These are phyloP conservation scores for Furcula furcula DNA, from an alignment of 2,888 invertebrate species.

Conservation along the genomic window DNA sequence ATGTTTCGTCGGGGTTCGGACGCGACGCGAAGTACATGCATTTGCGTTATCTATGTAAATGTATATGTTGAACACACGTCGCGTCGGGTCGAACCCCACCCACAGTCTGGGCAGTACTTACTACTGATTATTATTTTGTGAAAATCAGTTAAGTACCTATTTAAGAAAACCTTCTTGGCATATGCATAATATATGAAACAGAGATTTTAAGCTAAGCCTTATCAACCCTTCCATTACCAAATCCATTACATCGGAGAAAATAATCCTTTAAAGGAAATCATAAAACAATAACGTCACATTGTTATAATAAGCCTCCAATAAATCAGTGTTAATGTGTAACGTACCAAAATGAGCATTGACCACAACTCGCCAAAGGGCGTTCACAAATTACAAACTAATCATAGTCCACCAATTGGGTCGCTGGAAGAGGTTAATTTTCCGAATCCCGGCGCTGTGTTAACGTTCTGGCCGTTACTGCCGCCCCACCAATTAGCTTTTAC, in stretches of 20 bases:
- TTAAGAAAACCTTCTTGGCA: background rate
- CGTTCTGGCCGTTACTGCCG: conserved; percentile 56
- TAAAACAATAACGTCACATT: conserved; percentile 1
- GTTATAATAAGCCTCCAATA: background rate
- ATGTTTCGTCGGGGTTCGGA: too few relatives aligned
- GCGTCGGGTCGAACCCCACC: too few relatives aligned
- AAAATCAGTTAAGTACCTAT: too few relatives aligned
- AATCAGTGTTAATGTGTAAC: conserved; percentile 21
- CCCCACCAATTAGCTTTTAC: conserved; percentile 77
- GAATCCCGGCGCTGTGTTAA: conserved; percentile 62
- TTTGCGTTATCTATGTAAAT: too few relatives aligned
- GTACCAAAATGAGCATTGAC: conserved; percentile 37
- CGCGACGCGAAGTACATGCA: too few relatives aligned
- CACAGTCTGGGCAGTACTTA: too few relatives aligned
- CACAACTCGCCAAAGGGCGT: conserved; percentile 45
- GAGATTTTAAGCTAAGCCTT: background rate
- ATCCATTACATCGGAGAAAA: too few relatives aligned
- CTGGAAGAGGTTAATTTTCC: conserved; percentile 73
- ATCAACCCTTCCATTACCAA: too few relatives aligned
- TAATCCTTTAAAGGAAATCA: background rate
- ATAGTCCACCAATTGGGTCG: conserved; percentile 65
- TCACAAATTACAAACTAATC: conserved; percentile 74
- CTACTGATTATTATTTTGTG: too few relatives aligned
- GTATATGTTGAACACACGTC: too few relatives aligned
- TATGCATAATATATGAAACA: background rate